phyloP scores from a whole-genome alignment of 2,797 vertebrate species.

The Valencia hispanica region DNA sequence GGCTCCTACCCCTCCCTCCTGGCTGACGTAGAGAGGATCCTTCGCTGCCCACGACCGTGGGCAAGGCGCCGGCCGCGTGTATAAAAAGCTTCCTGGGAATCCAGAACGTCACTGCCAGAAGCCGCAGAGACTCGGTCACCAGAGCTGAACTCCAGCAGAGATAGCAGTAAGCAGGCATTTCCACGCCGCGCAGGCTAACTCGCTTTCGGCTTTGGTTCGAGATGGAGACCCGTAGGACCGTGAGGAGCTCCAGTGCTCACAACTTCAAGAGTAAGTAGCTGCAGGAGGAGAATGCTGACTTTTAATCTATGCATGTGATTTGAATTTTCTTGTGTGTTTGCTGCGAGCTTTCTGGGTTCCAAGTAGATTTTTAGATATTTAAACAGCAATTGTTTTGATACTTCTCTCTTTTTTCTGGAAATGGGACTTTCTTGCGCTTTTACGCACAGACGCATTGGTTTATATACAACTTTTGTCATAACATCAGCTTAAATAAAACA shows the following conservation, averaged over 20 bases:
- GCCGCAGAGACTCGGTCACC: conserved; percentile 72
- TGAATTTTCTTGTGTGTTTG: neutral
- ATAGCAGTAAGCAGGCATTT: conserved; percentile 82
- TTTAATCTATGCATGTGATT: neutral
- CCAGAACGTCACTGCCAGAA: conserved; percentile 63
- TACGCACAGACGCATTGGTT: neutral
- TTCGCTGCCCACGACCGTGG: conserved; percentile 72
- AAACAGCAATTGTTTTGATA: neutral
- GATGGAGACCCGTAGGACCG: conserved; percentile 76
- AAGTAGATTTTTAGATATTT: neutral
- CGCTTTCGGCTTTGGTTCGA: conserved; percentile 85
- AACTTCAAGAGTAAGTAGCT: conserved; percentile 80
- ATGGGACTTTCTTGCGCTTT: neutral
- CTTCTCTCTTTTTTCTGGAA: neutral
- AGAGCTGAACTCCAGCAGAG: conserved; percentile 82
- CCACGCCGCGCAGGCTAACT: conserved; percentile 83
- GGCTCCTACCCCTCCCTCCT: conserved; percentile 16
- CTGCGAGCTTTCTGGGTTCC: neutral
- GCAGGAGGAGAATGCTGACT: neutral
- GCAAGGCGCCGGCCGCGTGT: conserved; percentile 48
- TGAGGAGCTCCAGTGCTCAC: conserved; percentile 57
- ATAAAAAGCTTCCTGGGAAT: conserved; percentile 69
- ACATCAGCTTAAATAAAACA: neutral
- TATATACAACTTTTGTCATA: neutral
- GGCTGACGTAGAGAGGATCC: conserved; percentile 75